Percentiles rank a stretch among this genome's conserved stretches.
Evolutionary conservation across 2,113 vertebrate species (phyloP).

Genomic region (Acinonyx jubatus): DNA sequence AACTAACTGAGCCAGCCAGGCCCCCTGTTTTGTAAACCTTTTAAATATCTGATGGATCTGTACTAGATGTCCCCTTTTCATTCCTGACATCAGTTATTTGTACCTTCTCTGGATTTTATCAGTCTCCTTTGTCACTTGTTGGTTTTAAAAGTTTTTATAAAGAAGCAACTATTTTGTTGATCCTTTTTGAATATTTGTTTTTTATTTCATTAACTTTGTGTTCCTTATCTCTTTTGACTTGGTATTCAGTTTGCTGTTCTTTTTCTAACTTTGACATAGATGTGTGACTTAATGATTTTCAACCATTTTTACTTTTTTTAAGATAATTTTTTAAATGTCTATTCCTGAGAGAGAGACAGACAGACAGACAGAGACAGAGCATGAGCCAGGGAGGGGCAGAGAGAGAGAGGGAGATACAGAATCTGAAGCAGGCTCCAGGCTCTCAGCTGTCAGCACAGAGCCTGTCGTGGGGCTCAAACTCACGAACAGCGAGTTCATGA

Average conservation of each 20-base stretch:
- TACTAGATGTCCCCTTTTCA: background rate
- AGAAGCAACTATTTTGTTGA: background rate
- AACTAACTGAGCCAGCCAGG: background rate
- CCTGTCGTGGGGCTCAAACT: too few relatives aligned
- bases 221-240: conserved; percentile 3
- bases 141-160: background rate
- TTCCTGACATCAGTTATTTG: background rate
- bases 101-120: background rate
- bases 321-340: background rate
- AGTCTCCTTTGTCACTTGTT: background rate
- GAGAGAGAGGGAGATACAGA: too few relatives aligned
- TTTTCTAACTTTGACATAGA: background rate
- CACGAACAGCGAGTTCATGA: too few relatives aligned
- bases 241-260: background rate
- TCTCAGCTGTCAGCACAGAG: too few relatives aligned
- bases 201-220: background rate
- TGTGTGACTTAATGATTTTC: background rate
- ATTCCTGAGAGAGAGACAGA: too few relatives aligned
- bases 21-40: background rate
- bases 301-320: background rate
- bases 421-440: too few relatives aligned
- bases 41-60: background rate
- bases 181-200: background rate
- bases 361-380: too few relatives aligned
- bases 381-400: too few relatives aligned